A percentile compares a stretch with the other conserved stretches of the same genome.
Conservation (phyloP, 2,888 invertebrate genomes). For the Digitonthophagus gazella region DNA sequence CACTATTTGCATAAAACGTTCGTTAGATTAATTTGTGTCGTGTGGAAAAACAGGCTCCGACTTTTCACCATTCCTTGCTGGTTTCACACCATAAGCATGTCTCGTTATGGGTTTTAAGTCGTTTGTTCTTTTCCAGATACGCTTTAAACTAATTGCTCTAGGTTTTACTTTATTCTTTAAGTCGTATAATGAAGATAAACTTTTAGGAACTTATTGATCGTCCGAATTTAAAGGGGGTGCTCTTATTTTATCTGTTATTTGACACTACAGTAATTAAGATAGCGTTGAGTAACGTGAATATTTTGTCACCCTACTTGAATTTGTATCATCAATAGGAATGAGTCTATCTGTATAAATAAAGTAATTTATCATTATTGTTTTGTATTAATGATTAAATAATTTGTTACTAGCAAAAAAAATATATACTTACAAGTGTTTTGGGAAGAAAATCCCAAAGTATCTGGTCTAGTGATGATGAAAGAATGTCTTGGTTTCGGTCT, state of each 20-base stretch:
- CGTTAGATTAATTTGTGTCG: slow-evolving; percentile 41
- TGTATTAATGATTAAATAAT: background rate
- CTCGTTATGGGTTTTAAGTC: slow-evolving; percentile 19
- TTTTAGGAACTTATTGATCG: slow-evolving; percentile 72
- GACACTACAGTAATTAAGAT: slow-evolving; percentile 54
- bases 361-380: no score
- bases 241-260: slow-evolving; percentile 72
- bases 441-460: slow-evolving; percentile 27
- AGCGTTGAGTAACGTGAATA: background rate
- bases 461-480: slow-evolving; percentile 23
- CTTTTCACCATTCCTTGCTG: slow-evolving; percentile 47
- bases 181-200: slow-evolving; percentile 64
- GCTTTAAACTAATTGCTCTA: slow-evolving; percentile 47
- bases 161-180: slow-evolving; percentile 55
- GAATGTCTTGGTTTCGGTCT: slow-evolving; percentile 32
- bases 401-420: background rate
- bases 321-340: background rate
- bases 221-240: slow-evolving; percentile 69
- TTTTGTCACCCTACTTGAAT: background rate
- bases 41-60: slow-evolving; percentile 58
- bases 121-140: slow-evolving; percentile 30
- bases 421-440: slow-evolving; percentile 35
- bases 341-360: background rate
- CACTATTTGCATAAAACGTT: slow-evolving; percentile 64
- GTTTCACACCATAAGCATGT: slow-evolving; percentile 27